Conservation (phyloP, 2,113 vertebrate species). For the Montifringilla adamsi region DNA sequence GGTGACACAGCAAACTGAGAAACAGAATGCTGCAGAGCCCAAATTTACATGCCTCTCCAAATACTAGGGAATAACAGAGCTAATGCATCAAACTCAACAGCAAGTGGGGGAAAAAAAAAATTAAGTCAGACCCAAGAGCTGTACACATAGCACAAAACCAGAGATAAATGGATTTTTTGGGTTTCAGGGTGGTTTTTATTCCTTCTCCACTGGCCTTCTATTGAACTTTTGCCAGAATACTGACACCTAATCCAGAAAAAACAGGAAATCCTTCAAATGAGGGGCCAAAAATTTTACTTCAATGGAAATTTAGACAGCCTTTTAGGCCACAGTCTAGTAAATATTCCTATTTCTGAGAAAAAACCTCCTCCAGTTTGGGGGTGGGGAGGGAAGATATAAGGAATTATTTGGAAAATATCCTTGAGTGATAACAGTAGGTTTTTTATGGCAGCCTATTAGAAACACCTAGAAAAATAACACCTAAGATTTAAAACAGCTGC, state of each 20-base stretch:
- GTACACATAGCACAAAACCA: background rate
- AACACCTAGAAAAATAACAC: constrained; percentile 6
- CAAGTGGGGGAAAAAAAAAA: background rate
- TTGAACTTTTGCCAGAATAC: background rate
- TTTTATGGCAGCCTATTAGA: background rate
- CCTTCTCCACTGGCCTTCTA: background rate
- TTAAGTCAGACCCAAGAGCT: background rate
- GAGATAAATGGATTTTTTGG: background rate
- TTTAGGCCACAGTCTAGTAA: background rate
- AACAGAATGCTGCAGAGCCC: background rate
- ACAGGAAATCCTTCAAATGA: constrained; percentile 23
- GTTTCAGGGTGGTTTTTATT: background rate
- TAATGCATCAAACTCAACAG: background rate
- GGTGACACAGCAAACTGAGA: background rate
- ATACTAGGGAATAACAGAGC: background rate
- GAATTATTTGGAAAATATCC: background rate
- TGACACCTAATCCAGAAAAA: constrained; percentile 27
- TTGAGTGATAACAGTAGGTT: background rate
- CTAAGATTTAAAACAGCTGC: background rate
- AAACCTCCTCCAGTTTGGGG: background rate
- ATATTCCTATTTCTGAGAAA: background rate
- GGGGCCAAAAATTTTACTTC: background rate
- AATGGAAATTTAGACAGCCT: background rate
- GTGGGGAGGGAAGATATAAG: background rate
- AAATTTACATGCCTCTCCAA: background rate